Conservation (phyloP, 92 coral and sea anemone species). For the Meandrina meandrites region DNA sequence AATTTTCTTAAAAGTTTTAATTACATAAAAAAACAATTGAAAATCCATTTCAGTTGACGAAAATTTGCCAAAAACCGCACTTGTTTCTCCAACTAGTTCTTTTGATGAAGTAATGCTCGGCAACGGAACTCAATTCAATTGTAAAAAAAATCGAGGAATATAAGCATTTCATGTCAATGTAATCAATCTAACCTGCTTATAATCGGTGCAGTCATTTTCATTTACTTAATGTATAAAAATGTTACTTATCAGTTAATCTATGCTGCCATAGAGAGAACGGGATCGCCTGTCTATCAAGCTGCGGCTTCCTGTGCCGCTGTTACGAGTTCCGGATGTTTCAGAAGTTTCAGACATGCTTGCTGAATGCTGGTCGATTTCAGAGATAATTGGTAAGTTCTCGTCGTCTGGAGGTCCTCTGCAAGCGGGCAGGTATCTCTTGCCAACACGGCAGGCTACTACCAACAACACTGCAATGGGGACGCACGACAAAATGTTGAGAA, state of each 20-base stretch:
- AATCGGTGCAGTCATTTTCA: neutral
- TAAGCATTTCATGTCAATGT: neutral
- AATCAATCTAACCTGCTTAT: neutral
- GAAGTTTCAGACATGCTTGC: neutral
- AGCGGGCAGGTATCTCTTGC: constrained; percentile 4
- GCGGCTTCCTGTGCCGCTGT: constrained; percentile 11
- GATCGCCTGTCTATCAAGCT: neutral
- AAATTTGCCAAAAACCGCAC: neutral
- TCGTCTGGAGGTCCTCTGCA: neutral
- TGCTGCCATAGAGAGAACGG: neutral
- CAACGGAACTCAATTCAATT: neutral
- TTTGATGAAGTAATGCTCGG: neutral
- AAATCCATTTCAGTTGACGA: too few relatives aligned
- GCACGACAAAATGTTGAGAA: constrained; percentile 58
- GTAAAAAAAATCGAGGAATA: neutral
- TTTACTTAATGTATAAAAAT: too few relatives aligned
- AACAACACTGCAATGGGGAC: constrained; percentile 70
- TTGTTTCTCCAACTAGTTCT: neutral
- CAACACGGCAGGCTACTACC: constrained; percentile 13
- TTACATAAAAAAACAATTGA: too few relatives aligned
- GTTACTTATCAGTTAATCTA: neutral
- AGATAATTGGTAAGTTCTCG: neutral
- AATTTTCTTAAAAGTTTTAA: too few relatives aligned
- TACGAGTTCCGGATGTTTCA: neutral
- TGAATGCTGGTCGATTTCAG: neutral